Base-by-base conservation (phyloP, 2,113 vertebrate genomes). In the Tricholaema leucomelas region DNA sequence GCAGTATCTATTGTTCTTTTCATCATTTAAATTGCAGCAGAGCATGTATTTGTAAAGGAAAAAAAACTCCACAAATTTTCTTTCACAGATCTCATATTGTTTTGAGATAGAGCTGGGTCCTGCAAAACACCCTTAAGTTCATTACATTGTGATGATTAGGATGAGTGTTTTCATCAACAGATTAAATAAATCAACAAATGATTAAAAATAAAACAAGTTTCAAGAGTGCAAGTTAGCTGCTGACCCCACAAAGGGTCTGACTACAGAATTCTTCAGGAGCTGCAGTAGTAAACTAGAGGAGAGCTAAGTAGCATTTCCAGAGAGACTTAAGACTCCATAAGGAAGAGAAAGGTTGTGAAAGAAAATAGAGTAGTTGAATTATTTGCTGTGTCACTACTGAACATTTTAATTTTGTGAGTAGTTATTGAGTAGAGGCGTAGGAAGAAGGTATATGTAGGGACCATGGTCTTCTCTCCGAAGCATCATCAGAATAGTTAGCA, bases 391-490 rank as follows among this genome's bases (percentile, higher is more conserved):
- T 71, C 50, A 31, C 33, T 65, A 21, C 10, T 75, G 42, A 60
- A 28, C 0, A 0, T 79, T 75, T 79, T 15, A 21, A 59, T 71
- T 85, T 78, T 72, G 2, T 50, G 55, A 55, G 10, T 70, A 11
- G 21, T 71, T 58, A 63, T 7, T n/a, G 33, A 59, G 24, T 64
- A 31, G 61, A 72, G 40, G 36, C 25, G 8, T 63, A 56, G 20
- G 21, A 80, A 81, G 38, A 42, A 44, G 10, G 0, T 30, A 3
- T 19, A 8, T 33, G 9, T 8, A 36, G 11, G 24, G 24, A 77
- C 2, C 1, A 0, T 40, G 21, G 21, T 72, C 7, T 88, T 15
- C 5, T 33, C 0, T 0, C 2, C 35, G 44, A n/a, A 66, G 15
- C 19, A 77, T 73, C 7, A 3, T 12, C n/a, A 18, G 11, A 87